Evolutionary conservation across 2,888 invertebrate species (phyloP).

Genomic region (Leucozona laternaria): DNA sequence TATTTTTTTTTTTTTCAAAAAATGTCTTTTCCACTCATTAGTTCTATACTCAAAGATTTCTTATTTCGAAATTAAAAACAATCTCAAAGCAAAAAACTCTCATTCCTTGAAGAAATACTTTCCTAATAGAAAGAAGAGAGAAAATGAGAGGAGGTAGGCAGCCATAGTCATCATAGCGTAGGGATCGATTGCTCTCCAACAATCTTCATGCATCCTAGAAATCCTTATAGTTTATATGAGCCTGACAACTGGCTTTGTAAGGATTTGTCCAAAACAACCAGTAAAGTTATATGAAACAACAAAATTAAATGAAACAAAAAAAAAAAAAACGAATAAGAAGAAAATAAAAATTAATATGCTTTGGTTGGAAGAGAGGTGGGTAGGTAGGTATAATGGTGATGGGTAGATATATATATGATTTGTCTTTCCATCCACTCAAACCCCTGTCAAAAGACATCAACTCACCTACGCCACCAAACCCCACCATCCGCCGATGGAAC

Average conservation of each 20-base stretch:
- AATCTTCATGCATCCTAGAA: slow-evolving; percentile 50
- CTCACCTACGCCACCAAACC: slow-evolving; percentile 23
- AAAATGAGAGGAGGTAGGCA: background rate
- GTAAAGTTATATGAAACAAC: slow-evolving; percentile 36
- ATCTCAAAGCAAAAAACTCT: slow-evolving; percentile 62
- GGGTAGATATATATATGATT: slow-evolving; percentile 34
- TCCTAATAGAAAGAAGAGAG: background rate
- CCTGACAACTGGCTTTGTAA: slow-evolving; percentile 69
- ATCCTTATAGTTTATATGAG: slow-evolving; percentile 47
- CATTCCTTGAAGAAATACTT: slow-evolving; percentile 28
- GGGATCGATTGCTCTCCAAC: slow-evolving; percentile 3
- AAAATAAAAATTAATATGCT: slow-evolving; percentile 74
- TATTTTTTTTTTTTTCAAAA: background rate
- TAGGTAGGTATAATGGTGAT: too few relatives aligned
- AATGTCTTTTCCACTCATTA: slow-evolving; percentile 44
- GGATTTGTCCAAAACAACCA: slow-evolving; percentile 70
- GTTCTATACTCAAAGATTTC: slow-evolving; percentile 58
- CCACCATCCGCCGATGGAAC: background rate
- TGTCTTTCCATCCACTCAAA: slow-evolving; percentile 30
- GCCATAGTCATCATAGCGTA: background rate
- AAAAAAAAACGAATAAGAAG: slow-evolving; percentile 45
- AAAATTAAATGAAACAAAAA: slow-evolving; percentile 32
- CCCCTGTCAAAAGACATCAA: slow-evolving; percentile 38
- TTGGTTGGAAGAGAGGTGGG: slow-evolving; percentile 17
- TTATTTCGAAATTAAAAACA: slow-evolving; percentile 70